Conservation (phyloP, 2,888 invertebrate species). For the Sicus ferrugineus region DNA sequence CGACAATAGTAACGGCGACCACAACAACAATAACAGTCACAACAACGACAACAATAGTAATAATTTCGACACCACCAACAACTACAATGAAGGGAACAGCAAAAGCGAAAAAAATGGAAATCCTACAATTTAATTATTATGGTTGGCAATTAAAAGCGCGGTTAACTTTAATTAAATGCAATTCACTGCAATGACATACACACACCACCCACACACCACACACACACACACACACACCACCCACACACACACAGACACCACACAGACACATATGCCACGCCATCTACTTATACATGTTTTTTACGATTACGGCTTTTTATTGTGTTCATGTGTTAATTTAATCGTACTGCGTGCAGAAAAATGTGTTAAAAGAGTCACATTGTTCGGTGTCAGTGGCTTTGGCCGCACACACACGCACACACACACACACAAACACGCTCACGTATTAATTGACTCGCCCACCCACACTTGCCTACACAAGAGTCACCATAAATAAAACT, state of each 20-base stretch:
- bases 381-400: constrained; percentile 9
- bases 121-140: constrained; percentile 33
- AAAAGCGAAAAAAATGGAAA: neutral
- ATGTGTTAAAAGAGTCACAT: constrained; percentile 14
- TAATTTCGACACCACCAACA: too few relatives aligned
- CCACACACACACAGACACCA: constrained; percentile 9
- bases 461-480: neutral
- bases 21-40: too few relatives aligned
- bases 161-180: constrained; percentile 39
- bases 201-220: neutral
- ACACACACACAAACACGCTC: constrained; percentile 2
- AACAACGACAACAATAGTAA: too few relatives aligned
- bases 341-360: constrained; percentile 28
- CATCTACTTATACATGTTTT: constrained; percentile 18
- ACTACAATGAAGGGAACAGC: too few relatives aligned
- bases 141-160: constrained; percentile 39
- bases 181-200: constrained; percentile 14
- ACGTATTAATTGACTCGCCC: neutral
- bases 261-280: constrained; percentile 23
- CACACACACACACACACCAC: constrained; percentile 33
- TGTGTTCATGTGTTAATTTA: constrained; percentile 9
- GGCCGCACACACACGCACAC: constrained; percentile 13
- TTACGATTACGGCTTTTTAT: constrained; percentile 9
- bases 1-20: too few relatives aligned
- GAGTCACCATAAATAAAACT: neutral